phyloP scores from a whole-genome alignment of 2,113 vertebrate genomes.

The Carassius auratus region DNA sequence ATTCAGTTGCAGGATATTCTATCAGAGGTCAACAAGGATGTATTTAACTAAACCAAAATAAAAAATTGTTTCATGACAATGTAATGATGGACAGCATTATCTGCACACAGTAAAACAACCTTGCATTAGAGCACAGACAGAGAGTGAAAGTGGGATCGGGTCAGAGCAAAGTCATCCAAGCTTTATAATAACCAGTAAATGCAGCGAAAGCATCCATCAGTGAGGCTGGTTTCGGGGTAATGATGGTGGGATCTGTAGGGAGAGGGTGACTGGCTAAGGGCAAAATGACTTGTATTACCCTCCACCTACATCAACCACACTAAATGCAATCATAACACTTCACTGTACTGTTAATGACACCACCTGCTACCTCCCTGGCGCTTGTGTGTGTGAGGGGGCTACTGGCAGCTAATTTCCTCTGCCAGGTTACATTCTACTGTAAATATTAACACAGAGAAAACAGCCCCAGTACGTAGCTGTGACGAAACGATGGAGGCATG shows the following conservation, averaged over 20 bases:
- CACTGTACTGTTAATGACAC: slow-evolving; percentile 41
- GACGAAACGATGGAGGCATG: not conserved
- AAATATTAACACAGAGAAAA: slow-evolving; percentile 39
- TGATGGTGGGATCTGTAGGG: slow-evolving; percentile 30
- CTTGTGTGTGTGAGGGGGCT: not conserved
- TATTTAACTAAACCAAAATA: not conserved
- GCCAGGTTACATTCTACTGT: not conserved
- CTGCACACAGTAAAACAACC: slow-evolving; percentile 22
- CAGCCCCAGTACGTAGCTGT: not conserved
- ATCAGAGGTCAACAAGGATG: not conserved
- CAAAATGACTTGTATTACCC: slow-evolving; percentile 49
- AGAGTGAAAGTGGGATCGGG: slow-evolving; percentile 28
- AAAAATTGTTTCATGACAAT: slow-evolving; percentile 8
- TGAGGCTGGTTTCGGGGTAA: slow-evolving; percentile 8
- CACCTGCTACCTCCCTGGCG: slow-evolving; percentile 39
- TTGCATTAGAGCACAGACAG: slow-evolving; percentile 28
- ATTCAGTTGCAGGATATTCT: not conserved
- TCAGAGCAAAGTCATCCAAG: slow-evolving; percentile 47
- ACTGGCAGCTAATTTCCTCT: slow-evolving; percentile 16
- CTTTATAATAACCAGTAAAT: slow-evolving; percentile 40
- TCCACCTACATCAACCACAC: slow-evolving; percentile 47
- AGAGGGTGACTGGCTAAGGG: slow-evolving; percentile 36
- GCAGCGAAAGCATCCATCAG: slow-evolving; percentile 31
- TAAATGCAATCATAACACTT: slow-evolving; percentile 49
- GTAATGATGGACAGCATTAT: slow-evolving; percentile 5